Conservation (phyloP, 1,140 invertebrate genomes). For the Lamellibrachia luymesi region DNA sequence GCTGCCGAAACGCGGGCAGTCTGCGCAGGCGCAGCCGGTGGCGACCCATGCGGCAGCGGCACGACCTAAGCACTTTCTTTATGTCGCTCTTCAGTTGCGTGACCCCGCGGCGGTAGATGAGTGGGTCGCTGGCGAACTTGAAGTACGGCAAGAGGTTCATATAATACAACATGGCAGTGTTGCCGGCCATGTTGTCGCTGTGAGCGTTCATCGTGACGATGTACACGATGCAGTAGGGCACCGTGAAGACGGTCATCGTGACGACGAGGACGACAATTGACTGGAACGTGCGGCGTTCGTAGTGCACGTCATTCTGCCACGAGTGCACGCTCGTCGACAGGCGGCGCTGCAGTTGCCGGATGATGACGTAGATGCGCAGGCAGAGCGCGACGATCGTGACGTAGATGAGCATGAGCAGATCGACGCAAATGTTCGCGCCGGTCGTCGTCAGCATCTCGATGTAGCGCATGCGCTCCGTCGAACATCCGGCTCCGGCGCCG, state of each 20-base stretch:
- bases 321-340: conserved; percentile 15
- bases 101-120: conserved; percentile 23
- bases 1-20: not conserved
- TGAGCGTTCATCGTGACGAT: conserved; percentile 8
- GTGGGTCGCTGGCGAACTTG: conserved; percentile 27
- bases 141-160: conserved; percentile 27
- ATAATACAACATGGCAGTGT: conserved; percentile 26
- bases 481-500: not conserved
- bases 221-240: conserved; percentile 24
- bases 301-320: conserved; percentile 15
- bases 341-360: conserved; percentile 15
- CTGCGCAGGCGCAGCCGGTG: not conserved
- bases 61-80: not conserved
- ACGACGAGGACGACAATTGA: conserved; percentile 19
- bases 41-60: not conserved
- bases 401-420: conserved; percentile 13
- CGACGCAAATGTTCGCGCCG: not conserved
- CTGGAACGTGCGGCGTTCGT: conserved; percentile 23
- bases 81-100: not conserved
- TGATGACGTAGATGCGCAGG: conserved; percentile 24
- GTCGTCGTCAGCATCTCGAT: not conserved
- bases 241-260: conserved; percentile 23
- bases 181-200: not conserved
- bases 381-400: conserved; percentile 19
- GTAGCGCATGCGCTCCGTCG: not conserved